phyloP scores from a whole-genome alignment of 2,888 invertebrate species.

The Ophion ellenae region DNA sequence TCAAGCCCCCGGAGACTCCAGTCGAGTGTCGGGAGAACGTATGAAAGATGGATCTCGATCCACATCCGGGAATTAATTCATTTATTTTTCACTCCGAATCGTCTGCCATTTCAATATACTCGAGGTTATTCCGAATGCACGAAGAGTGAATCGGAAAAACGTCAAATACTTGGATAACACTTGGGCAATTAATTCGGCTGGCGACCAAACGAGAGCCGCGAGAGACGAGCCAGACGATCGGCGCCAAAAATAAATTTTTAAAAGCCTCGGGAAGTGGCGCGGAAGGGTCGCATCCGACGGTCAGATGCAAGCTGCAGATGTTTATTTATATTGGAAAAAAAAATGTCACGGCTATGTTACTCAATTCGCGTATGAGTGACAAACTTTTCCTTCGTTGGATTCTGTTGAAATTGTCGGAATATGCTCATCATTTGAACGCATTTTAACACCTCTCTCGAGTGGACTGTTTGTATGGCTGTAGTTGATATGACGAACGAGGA shows the following conservation, averaged over 20 bases:
- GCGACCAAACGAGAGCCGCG: not conserved
- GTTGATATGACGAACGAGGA: not conserved
- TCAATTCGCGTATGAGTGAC: not conserved
- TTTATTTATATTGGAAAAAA: not conserved
- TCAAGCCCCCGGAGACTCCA: too few species aligned
- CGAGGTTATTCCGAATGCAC: not conserved
- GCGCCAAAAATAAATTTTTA: not conserved
- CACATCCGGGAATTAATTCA: not conserved
- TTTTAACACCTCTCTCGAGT: not conserved
- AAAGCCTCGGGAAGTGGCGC: not conserved
- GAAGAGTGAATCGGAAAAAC: constrained; percentile 4
- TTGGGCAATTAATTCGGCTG: not conserved
- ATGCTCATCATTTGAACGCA: not conserved
- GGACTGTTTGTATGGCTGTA: not conserved
- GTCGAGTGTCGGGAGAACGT: too few species aligned
- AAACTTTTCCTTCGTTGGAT: not conserved
- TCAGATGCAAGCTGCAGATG: not conserved
- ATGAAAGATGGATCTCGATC: too few species aligned
- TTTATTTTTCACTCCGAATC: not conserved
- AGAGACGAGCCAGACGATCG: not conserved
- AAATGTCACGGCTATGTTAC: not conserved
- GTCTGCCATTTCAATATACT: not conserved
- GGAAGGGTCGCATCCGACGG: not conserved
- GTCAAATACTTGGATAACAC: not conserved
- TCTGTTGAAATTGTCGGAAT: not conserved